Percentiles rank a stretch among this genome's conserved stretches.
phyloP scores from a whole-genome alignment of 2,888 invertebrate genomes.

The Alloplasta piceator region DNA sequence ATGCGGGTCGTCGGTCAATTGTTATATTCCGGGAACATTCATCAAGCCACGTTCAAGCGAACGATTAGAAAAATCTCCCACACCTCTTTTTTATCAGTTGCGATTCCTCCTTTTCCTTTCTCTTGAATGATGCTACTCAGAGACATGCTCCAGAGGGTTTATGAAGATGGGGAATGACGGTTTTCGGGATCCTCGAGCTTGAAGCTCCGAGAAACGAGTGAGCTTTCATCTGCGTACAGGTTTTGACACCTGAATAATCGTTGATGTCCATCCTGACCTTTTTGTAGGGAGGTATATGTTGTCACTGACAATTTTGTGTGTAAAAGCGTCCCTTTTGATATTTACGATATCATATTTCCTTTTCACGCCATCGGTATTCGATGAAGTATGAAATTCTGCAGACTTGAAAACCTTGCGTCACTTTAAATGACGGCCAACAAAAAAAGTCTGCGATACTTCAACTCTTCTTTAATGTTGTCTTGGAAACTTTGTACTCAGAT shows the following conservation, averaged over 20 bases:
- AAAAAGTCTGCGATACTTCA: no score
- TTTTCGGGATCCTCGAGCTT: slow-evolving; percentile 36
- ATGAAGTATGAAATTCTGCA: no score
- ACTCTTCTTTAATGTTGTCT: no score
- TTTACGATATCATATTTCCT: no score
- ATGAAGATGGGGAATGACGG: slow-evolving; percentile 46
- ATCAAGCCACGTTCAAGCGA: slow-evolving; percentile 25
- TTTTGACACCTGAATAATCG: slow-evolving; percentile 23
- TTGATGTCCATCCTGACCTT: slow-evolving; percentile 25
- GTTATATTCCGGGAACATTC: slow-evolving; percentile 21
- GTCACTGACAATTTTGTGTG: no score
- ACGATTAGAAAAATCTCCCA: neutral
- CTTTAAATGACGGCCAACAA: no score
- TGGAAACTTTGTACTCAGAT: no score
- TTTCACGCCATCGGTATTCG: no score
- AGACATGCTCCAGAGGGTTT: slow-evolving; percentile 19
- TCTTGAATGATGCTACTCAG: slow-evolving; percentile 23
- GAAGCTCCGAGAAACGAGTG: slow-evolving; percentile 22
- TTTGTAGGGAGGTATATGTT: no score
- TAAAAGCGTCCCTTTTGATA: no score
- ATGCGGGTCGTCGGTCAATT: slow-evolving; percentile 20
- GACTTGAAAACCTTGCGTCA: no score
- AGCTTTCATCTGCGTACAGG: neutral
- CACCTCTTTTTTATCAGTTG: neutral
- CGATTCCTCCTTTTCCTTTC: slow-evolving; percentile 17